These are phyloP conservation scores for Dendrocincla fuliginosa DNA, from an alignment of 2,797 vertebrate genomes.

Conservation along the genomic window DNA sequence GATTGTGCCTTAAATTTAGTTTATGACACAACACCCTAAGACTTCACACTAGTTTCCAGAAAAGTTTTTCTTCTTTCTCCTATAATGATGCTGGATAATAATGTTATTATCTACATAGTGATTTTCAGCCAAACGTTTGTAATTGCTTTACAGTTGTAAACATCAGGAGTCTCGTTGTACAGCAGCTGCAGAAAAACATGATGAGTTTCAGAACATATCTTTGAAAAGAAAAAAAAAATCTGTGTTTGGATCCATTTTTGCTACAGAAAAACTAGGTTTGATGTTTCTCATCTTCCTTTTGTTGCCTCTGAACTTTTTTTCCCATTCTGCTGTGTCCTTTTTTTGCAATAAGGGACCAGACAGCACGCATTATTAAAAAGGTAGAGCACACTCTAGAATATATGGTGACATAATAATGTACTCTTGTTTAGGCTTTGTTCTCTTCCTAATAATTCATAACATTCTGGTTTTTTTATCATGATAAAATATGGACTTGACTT, in stretches of 20 bases:
- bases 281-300: neutral
- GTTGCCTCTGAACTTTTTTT: neutral
- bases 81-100: neutral
- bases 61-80: neutral
- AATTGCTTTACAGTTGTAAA: conserved; percentile 27
- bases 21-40: neutral
- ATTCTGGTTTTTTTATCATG: neutral
- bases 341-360: neutral
- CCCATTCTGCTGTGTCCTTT: neutral
- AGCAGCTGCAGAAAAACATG: conserved; percentile 1
- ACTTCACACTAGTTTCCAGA: neutral
- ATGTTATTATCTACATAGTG: neutral
- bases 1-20: neutral
- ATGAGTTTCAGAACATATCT: neutral
- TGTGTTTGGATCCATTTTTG: neutral
- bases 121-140: conserved; percentile 12
- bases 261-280: neutral
- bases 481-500: neutral
- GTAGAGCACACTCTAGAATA: conserved; percentile 19
- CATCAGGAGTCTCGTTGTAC: neutral
- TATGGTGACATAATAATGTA: conserved; percentile 9
- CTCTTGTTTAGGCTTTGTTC: conserved; percentile 41
- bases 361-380: neutral
- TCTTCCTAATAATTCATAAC: conserved; percentile 21
- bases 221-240: neutral